Percentiles rank a stretch among this genome's conserved stretches.
phyloP scores from a whole-genome alignment of 2,888 invertebrate species.

The Agonopterix heracliana region DNA sequence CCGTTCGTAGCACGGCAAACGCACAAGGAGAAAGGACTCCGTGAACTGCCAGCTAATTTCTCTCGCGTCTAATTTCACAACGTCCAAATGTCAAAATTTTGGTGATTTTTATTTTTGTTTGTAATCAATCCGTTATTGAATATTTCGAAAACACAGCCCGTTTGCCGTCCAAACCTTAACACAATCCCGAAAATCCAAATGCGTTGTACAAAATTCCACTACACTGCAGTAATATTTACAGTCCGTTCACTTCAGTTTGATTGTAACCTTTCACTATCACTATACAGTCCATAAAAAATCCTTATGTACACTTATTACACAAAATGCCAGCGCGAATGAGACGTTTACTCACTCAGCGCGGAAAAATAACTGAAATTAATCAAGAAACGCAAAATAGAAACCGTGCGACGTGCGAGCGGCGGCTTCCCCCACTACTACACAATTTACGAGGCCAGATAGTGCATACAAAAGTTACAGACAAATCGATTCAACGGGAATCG shows the following conservation, averaged over 20 bases:
- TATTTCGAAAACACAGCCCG: constrained; percentile 46
- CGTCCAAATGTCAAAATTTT: constrained; percentile 50
- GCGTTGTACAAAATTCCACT: constrained; percentile 46
- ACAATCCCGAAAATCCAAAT: constrained; percentile 45
- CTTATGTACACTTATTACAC: constrained; percentile 48
- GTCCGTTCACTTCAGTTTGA: constrained; percentile 44
- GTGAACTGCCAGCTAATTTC: constrained; percentile 34
- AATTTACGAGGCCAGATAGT: constrained; percentile 70
- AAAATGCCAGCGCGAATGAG: constrained; percentile 59
- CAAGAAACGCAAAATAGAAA: constrained; percentile 75
- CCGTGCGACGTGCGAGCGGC: constrained; percentile 65
- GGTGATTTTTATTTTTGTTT: constrained; percentile 28
- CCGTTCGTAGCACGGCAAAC: constrained; percentile 23
- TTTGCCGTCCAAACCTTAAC: constrained; percentile 28
- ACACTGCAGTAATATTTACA: constrained; percentile 37
- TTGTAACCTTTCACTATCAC: constrained; percentile 44
- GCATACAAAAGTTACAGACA: constrained; percentile 44
- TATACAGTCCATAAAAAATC: constrained; percentile 35
- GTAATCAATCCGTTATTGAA: constrained; percentile 21
- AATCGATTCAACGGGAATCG: constrained; percentile 30
- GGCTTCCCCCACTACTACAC: constrained; percentile 57
- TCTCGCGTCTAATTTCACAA: constrained; percentile 54
- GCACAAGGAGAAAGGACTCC: constrained; percentile 22
- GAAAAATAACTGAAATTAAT: constrained; percentile 61
- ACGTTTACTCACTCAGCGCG: constrained; percentile 50